Evolutionary conservation across 2,888 invertebrate genomes (phyloP).

Genomic region (Limnephilus marmoratus): DNA sequence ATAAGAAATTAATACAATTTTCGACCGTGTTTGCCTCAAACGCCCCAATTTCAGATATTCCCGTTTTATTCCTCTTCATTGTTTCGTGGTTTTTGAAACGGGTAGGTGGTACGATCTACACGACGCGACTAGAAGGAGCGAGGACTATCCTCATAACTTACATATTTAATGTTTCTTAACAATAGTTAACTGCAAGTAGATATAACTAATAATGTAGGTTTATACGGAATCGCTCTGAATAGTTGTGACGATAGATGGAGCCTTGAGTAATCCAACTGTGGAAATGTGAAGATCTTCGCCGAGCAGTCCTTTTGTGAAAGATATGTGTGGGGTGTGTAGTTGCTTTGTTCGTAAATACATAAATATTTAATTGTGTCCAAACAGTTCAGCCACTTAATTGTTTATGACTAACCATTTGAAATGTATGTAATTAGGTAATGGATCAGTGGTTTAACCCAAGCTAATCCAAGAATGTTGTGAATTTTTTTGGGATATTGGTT

Average conservation of each 20-base stretch:
- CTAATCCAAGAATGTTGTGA: no score
- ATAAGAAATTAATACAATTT: slow-evolving; percentile 66
- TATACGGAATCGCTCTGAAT: not conserved
- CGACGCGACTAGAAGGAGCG: not conserved
- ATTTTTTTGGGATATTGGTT: not conserved
- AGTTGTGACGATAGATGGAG: not conserved
- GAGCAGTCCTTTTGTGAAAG: not conserved
- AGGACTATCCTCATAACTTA: not conserved
- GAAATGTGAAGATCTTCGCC: not conserved
- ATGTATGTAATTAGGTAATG: no score
- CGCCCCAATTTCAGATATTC: slow-evolving; percentile 49
- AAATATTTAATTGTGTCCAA: not conserved
- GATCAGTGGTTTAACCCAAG: no score
- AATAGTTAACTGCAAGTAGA: not conserved
- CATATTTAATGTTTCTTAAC: no score
- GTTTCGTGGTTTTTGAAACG: slow-evolving; percentile 8
- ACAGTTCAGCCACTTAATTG: not conserved
- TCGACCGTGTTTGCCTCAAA: slow-evolving; percentile 57
- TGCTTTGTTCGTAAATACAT: not conserved
- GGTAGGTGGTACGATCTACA: not conserved
- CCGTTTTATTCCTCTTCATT: not conserved
- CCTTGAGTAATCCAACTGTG: not conserved
- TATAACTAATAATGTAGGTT: not conserved
- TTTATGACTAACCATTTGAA: not conserved
- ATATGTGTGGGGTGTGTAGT: not conserved